Conservation (phyloP, 92 coral and sea anemone genomes). For the Parazoanthus darwini region DNA sequence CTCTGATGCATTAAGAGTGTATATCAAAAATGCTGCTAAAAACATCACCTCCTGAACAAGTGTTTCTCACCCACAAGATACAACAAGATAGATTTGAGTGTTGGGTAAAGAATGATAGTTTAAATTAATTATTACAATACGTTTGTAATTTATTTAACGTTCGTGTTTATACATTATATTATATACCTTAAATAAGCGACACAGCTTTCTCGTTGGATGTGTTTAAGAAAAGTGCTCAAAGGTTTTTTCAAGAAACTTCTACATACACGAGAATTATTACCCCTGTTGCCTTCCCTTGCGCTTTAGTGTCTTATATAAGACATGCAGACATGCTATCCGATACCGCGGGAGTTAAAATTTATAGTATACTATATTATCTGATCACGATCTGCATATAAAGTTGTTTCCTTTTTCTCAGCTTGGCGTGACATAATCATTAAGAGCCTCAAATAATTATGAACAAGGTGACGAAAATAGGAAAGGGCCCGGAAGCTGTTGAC, state of each 20-base stretch:
- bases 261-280: no score
- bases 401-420: neutral
- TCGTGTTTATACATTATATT: neutral
- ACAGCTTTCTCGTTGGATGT: neutral
- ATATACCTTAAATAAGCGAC: neutral
- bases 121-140: neutral
- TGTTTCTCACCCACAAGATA: neutral
- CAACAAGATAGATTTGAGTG: neutral
- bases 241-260: no score
- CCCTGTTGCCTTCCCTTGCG: no score
- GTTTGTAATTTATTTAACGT: neutral
- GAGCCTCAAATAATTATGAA: neutral
- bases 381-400: neutral
- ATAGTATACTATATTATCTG: no score
- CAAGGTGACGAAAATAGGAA: conserved; percentile 8
- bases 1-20: neutral
- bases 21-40: neutral
- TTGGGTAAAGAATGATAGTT: neutral
- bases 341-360: neutral
- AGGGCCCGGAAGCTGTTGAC: conserved; percentile 27
- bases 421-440: conserved; percentile 6
- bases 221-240: neutral
- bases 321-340: no score
- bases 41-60: neutral
- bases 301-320: no score